These are phyloP conservation scores for Phengaris alcon DNA, from an alignment of 2,888 invertebrate genomes.

Conservation along the genomic window DNA sequence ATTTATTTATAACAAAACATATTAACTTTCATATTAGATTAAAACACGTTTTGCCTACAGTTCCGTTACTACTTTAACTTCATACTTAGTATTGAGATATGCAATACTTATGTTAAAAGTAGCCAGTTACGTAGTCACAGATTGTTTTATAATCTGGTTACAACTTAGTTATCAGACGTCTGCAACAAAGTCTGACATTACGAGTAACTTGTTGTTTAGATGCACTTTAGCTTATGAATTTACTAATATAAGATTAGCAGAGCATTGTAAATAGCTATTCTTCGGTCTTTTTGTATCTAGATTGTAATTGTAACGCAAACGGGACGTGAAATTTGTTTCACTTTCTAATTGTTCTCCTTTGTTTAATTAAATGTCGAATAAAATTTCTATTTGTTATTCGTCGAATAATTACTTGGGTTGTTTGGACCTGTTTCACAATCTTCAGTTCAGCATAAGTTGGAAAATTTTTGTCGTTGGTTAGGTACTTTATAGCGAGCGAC, in stretches of 20 bases:
- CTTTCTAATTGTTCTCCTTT: not conserved
- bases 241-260: not conserved
- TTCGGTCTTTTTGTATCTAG: not conserved
- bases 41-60: no score
- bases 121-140: no score
- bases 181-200: no score
- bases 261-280: not conserved
- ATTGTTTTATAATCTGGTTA: no score
- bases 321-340: conserved; percentile 9
- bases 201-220: not conserved
- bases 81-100: no score
- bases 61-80: no score
- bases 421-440: not conserved
- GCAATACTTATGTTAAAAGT: no score
- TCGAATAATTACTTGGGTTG: not conserved
- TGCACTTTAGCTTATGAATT: not conserved
- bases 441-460: no score
- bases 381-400: not conserved
- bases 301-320: not conserved
- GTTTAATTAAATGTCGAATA: conserved; percentile 8
- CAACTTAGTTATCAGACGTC: no score
- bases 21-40: no score
- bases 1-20: no score
- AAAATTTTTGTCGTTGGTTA: not conserved
- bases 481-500: no score